Base-by-base conservation (phyloP, 2,113 vertebrate species). In the Nettapus auritus region DNA sequence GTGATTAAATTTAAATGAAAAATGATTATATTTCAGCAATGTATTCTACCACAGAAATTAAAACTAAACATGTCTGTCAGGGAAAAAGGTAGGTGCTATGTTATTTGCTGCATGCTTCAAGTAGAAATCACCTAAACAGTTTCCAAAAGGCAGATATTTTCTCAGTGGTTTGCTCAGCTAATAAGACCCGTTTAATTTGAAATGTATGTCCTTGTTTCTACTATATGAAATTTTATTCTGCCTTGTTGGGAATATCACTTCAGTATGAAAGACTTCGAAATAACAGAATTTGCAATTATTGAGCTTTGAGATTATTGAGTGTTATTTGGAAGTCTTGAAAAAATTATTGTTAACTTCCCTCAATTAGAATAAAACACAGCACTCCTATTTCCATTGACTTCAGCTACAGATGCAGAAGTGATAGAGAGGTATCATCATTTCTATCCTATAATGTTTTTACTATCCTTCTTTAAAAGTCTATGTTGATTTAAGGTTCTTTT, bases 401-500 rank as follows among this genome's bases (percentile, higher is more conserved):
- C 48, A 94, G 59, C 88, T 66, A 78, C 81, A 94, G 93, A 93
- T 90, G 84, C 62, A 60, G 83, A 94, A 95, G 66, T 68, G 77
- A 89, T 64, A 85, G 76, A 89, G 57, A 74, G 48, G 85, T 81
- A 93, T 53, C 50, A 68, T 93, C 77, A 89, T 60, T 74, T 91
- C 80, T 90, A 70, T 64, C 53, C 82, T 78, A 29, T 79, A 96
- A 91, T 1, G 0, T 71, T 79, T 97, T 92, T 97, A 75, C 94
- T 94, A 78, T 91, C 87, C 94, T 91, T 78, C 40, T 76, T 76
- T 92, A 95, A 97, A 96, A 94, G 79, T 95, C 53, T 57, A 48
- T 52, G 52, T 87, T 94, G 89, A 92, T 96, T 95, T 96, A 89
- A 90, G 40, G 53, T 57, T 80, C 87, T 89, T 62, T 48, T 84